Evolutionary conservation across 2,888 invertebrate species (phyloP).

Genomic region (Thyatira batis): DNA sequence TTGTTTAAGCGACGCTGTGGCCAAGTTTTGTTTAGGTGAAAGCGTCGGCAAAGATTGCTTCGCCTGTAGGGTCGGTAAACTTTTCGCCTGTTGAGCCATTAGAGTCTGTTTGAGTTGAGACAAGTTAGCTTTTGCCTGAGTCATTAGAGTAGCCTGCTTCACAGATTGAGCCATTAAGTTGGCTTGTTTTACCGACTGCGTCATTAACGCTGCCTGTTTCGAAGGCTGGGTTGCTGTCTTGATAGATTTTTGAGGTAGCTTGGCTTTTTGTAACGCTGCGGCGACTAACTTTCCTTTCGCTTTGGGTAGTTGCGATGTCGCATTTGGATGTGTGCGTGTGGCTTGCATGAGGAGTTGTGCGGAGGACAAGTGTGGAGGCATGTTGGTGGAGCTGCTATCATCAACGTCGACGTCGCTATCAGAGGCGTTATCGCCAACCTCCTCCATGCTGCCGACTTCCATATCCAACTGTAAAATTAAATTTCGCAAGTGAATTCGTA

Average conservation of each 20-base stretch:
- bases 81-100: slow-evolving; percentile 1
- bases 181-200: slow-evolving; percentile 57
- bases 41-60: background rate
- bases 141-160: slow-evolving; percentile 34
- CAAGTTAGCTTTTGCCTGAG: slow-evolving; percentile 27
- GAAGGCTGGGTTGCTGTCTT: slow-evolving; percentile 15
- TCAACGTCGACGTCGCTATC: slow-evolving; percentile 77
- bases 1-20: slow-evolving; percentile 24
- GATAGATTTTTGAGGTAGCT: slow-evolving; percentile 25
- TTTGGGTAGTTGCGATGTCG: slow-evolving; percentile 16
- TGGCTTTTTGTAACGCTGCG: slow-evolving; percentile 39
- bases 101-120: slow-evolving; percentile 11
- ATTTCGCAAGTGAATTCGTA: background rate
- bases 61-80: background rate
- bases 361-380: slow-evolving; percentile 56
- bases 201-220: slow-evolving; percentile 49
- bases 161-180: slow-evolving; percentile 48
- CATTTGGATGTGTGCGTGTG: slow-evolving; percentile 12
- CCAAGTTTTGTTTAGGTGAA: slow-evolving; percentile 20
- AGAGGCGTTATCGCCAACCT: slow-evolving; percentile 57
- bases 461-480: slow-evolving; percentile 48
- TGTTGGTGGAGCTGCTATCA: slow-evolving; percentile 46
- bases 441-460: slow-evolving; percentile 55
- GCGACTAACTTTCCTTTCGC: slow-evolving; percentile 51
- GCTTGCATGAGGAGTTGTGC: slow-evolving; percentile 72